Conservation (phyloP, 2,888 invertebrate species). For the Lycophotia porphyrea region DNA sequence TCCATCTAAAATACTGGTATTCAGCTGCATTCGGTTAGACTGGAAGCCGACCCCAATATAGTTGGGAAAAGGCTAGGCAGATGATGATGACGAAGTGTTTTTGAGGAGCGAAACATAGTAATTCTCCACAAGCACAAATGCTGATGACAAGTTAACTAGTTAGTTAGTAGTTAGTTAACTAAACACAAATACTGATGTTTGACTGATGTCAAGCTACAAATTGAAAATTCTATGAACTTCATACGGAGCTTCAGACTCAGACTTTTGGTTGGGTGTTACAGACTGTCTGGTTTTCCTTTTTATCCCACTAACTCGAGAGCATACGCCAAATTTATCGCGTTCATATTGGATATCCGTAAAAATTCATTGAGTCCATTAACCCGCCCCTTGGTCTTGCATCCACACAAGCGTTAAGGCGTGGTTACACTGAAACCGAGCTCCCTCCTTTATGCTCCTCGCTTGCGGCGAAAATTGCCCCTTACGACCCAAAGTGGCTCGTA, state of each 20-base stretch:
- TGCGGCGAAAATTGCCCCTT: conserved; percentile 86
- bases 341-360: conserved; percentile 56
- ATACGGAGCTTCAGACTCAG: not conserved
- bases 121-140: not conserved
- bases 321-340: conserved; percentile 48
- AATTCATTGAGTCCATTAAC: conserved; percentile 66
- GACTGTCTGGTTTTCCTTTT: conserved; percentile 12
- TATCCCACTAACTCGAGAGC: conserved; percentile 11
- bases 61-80: too few relatives aligned
- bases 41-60: too few relatives aligned
- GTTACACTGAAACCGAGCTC: conserved; percentile 80
- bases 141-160: too few relatives aligned
- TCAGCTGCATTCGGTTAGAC: too few relatives aligned
- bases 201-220: too few relatives aligned
- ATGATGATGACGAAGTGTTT: too few relatives aligned
- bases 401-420: conserved; percentile 84
- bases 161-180: too few relatives aligned
- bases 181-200: not conserved
- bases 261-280: not conserved
- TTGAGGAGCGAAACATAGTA: not conserved
- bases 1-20: too few relatives aligned
- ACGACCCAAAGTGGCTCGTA: conserved; percentile 78
- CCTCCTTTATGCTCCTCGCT: conserved; percentile 81
- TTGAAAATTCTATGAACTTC: not conserved
- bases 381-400: conserved; percentile 72